Base-by-base conservation (phyloP, 2,888 invertebrate genomes). In the Sisyra nigra region DNA sequence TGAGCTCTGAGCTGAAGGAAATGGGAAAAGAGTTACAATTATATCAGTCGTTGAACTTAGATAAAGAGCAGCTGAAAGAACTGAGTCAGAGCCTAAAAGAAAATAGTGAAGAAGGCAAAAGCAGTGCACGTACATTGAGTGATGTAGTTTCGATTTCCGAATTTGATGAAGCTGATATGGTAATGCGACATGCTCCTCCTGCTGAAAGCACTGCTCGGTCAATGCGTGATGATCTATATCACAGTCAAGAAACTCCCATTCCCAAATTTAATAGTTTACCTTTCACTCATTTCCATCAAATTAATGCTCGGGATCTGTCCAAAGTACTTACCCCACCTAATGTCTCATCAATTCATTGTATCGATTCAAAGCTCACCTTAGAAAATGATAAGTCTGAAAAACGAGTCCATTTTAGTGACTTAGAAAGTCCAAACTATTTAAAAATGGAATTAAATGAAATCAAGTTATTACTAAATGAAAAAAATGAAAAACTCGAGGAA, bases 81-180 rank as follows among this genome's bases (percentile, higher is more conserved):
- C 55, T 71, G 7, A 63, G 64, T 6, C 47, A 54, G 36, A 48
- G 48, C 45, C 45, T 32, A 44, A 48, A 40, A 41, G 41, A 45
- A 41, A 40, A 41, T 45, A 59, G 55, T 30, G 66, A 66, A 6
- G 66, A 66, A 6, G 55, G 64, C 1, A 79, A 77, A 57, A 67
- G 68, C 43, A 78, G 79, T 39, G 81, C 75, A 0, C 68, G 80
- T 33, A 80, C 80, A 0, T 62, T 81, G 4, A 79, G 79, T 54
- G 80, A 81, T 50, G 75, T 82, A 45, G 67, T 80, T 1, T 81
- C 81, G 1, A 75, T 82, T 55, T 74, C 80, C 0, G 82, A 82
- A 49, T 75, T 72, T 46, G 80, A 80, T 47, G 80, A 80, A 50
- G 71, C 74, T 40, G 77, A 77, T 53, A 53, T 65, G 41, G 66